Conservation (phyloP, 92 coral and sea anemone genomes). For the Porites evermanni region DNA sequence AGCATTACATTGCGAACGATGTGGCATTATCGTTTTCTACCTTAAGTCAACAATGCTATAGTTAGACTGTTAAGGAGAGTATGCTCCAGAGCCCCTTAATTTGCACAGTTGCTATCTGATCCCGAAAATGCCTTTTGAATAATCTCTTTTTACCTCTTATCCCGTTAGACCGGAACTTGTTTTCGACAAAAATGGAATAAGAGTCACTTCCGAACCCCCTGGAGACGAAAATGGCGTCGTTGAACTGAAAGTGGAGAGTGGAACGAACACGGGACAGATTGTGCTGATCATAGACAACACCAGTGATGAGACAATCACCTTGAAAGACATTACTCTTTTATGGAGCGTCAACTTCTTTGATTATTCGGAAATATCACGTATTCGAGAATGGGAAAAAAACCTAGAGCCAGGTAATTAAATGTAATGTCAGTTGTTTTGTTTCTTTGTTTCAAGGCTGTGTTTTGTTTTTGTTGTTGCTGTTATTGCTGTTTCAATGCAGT, state of each 20-base stretch:
- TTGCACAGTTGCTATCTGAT: too few relatives aligned
- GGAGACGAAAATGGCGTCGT: slow-evolving; percentile 78
- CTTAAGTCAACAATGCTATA: too few relatives aligned
- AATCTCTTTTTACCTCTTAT: too few relatives aligned
- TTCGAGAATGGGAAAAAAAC: slow-evolving; percentile 1
- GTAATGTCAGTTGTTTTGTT: background rate
- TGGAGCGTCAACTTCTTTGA: slow-evolving; percentile 78
- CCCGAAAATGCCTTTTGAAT: background rate
- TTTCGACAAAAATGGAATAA: slow-evolving; percentile 63
- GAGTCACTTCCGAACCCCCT: slow-evolving; percentile 64
- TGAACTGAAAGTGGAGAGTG: slow-evolving; percentile 47
- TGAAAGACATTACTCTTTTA: slow-evolving; percentile 60
- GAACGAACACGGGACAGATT: slow-evolving; percentile 22
- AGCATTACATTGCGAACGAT: too few relatives aligned
- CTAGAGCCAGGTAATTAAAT: slow-evolving; percentile 43
- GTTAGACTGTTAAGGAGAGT: too few relatives aligned
- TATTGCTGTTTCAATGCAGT: background rate
- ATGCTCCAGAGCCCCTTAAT: too few relatives aligned
- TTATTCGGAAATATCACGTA: slow-evolving; percentile 59
- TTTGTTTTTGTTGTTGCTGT: background rate
- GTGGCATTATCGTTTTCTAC: too few relatives aligned
- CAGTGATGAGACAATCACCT: slow-evolving; percentile 3
- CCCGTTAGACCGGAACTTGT: slow-evolving; percentile 64
- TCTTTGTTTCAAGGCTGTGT: too few relatives aligned
- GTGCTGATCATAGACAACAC: slow-evolving; percentile 54